A percentile compares a stretch with the other conserved stretches of the same genome.
phyloP scores from a whole-genome alignment of 2,113 vertebrate species.

The Micromys minutus region DNA sequence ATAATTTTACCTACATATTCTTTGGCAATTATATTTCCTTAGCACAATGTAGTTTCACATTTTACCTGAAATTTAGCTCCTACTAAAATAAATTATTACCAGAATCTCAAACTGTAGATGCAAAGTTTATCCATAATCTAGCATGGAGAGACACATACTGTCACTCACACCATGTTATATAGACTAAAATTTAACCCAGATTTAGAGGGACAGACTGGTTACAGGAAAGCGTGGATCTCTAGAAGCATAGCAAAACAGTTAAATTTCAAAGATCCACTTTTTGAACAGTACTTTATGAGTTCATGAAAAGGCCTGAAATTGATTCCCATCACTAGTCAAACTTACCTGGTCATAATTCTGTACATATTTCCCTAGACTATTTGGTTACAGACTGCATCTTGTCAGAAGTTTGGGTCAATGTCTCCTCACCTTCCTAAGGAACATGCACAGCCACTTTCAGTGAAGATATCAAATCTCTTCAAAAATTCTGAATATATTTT shows the following conservation, averaged over 20 bases:
- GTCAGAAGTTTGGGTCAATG: constrained; percentile 30
- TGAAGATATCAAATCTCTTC: constrained; percentile 43
- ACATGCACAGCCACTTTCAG: neutral
- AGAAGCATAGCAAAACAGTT: neutral
- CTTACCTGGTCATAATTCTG: neutral
- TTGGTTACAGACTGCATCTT: neutral
- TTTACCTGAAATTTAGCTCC: neutral
- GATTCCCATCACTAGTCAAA: constrained; percentile 24
- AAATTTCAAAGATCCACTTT: neutral
- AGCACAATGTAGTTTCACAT: neutral
- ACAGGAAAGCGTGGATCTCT: neutral
- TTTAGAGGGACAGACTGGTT: neutral
- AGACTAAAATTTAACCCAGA: neutral
- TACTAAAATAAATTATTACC: neutral
- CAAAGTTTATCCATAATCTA: constrained; percentile 18
- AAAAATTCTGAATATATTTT: constrained; percentile 26
- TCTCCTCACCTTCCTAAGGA: neutral
- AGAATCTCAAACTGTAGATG: neutral
- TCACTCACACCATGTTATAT: neutral
- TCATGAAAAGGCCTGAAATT: constrained; percentile 34
- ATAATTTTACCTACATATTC: neutral
- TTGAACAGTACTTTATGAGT: neutral
- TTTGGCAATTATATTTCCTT: neutral
- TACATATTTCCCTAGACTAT: neutral
- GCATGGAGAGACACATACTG: neutral